Base-by-base conservation (phyloP, 2,888 invertebrate species). In the Endomychus coccineus region DNA sequence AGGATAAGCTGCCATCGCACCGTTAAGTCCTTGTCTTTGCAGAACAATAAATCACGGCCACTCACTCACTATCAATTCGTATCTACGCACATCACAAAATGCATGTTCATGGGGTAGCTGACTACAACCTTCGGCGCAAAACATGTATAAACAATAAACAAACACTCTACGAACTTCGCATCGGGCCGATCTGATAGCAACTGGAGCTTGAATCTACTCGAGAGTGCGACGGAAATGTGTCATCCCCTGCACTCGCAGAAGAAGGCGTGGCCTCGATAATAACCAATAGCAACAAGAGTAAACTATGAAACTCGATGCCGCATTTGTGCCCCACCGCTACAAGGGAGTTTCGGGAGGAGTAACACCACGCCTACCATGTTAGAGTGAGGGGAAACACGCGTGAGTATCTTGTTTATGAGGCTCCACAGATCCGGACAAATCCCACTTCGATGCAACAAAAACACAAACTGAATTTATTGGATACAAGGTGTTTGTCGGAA, bases 1-100 rank as follows among this genome's bases (percentile, higher is more conserved):
- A 65, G 89, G 80, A 71, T 90, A 90, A 59, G 88, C 85, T 68
- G 89, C 77, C 78, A 78, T 77, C 43, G 47, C 54, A 42, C 23
- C 27, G 36, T 34, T 37, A 45, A 40, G 29, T 28, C 29, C 15
- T 15, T 29, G 17, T 25, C 12, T 31, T 32, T 42, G 39, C 39
- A 38, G 27, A 44, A 46, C 38, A 28, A 30, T 27, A 14, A 11
- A 22, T 42, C 52, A 52, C 54, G 44, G 38, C 44, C 56, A 55
- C 57, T 47, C 52, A 52, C 48, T 42, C 46, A 51, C 48, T 40
- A 42, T 15, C 14, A 44, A 37, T 42, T 44, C 48, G 48, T 49
- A 51, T 48, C 37, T 49, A 42, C 49, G 44, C 55, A 52, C 55
- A 49, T 40, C 56, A 51, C 56, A 39, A 49, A 44, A 46, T 46